Percentiles rank a stretch among this genome's conserved stretches.
phyloP scores from a whole-genome alignment of 2,797 vertebrate genomes.

The Anabas testudineus region DNA sequence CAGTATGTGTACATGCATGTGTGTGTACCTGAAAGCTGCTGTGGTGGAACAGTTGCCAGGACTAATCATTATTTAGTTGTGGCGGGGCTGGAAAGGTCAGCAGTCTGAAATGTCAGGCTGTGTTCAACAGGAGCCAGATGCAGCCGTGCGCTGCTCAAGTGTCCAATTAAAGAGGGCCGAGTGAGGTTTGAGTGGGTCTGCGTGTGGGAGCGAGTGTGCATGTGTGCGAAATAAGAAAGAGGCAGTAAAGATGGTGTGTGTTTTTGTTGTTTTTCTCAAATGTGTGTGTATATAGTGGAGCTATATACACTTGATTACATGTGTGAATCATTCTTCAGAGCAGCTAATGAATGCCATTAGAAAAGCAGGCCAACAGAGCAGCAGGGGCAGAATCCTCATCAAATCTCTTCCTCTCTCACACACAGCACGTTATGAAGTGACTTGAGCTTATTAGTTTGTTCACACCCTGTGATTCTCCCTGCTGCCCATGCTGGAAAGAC shows the following conservation, averaged over 20 bases:
- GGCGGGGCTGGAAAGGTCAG: conserved; percentile 97
- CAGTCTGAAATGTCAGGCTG: conserved; percentile 99
- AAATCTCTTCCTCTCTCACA: conserved; percentile 43
- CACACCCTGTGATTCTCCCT: conserved; percentile 59
- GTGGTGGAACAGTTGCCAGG: conserved; percentile 93
- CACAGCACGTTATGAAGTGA: conserved; percentile 47
- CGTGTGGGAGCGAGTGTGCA: conserved; percentile 68
- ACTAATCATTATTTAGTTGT: conserved; percentile 98
- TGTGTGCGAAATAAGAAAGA: conserved; percentile 56
- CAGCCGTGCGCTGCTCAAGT: conserved; percentile 88
- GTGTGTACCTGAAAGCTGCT: conserved; percentile 79
- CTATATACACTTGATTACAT: conserved; percentile 7
- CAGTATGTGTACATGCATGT: conserved; percentile 71
- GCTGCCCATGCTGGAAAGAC: conserved; percentile 39
- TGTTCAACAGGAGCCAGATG: conserved; percentile 92
- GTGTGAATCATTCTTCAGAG: conserved; percentile 77
- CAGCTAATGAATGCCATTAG: conserved; percentile 80
- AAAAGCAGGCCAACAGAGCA: conserved; percentile 69
- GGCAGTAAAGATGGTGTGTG: conserved; percentile 19
- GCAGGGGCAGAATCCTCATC: conserved; percentile 61
- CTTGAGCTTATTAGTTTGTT: conserved; percentile 69
- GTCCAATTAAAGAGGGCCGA: conserved; percentile 97
- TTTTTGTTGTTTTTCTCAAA: conserved; percentile 1
- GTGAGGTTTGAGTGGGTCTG: conserved; percentile 83
- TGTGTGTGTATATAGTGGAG: conserved; percentile 1